These are phyloP conservation scores for Esox masquinongy DNA, from an alignment of 2,797 vertebrate species.

Conservation along the genomic window DNA sequence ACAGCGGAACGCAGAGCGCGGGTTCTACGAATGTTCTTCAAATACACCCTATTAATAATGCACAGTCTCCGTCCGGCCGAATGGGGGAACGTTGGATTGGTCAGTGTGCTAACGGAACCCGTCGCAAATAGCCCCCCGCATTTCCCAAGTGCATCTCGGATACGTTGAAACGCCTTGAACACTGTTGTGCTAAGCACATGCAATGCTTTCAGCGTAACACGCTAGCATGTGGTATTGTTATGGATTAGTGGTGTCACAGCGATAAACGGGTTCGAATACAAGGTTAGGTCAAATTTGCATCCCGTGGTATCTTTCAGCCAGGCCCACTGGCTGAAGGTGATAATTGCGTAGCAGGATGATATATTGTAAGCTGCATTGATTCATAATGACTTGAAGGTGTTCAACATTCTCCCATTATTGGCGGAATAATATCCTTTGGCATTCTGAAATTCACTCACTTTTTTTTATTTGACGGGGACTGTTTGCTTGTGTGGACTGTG, in stretches of 20 bases:
- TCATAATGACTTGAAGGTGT: constrained; percentile 65
- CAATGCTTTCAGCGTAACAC: not conserved
- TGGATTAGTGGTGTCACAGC: not conserved
- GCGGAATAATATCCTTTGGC: constrained; percentile 58
- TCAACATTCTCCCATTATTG: constrained; percentile 67
- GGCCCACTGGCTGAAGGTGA: not conserved
- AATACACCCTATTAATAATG: constrained; percentile 68
- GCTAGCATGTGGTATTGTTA: not conserved
- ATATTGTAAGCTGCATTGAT: constrained; percentile 50
- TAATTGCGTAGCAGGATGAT: constrained; percentile 28
- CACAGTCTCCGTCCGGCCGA: constrained; percentile 45
- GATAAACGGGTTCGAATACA: not conserved
- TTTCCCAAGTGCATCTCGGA: not conserved
- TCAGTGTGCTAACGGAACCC: constrained; percentile 54
- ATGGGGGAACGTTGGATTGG: constrained; percentile 63
- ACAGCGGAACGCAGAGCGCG: constrained; percentile 44
- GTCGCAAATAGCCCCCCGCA: constrained; percentile 40
- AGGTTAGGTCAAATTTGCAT: too few species aligned
- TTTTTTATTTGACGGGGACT: constrained; percentile 61
- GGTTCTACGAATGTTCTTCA: constrained; percentile 71
- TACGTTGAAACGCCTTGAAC: not conserved
- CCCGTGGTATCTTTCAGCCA: not conserved
- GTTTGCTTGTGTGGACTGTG: constrained; percentile 8
- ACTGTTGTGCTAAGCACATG: not conserved
- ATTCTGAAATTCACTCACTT: constrained; percentile 64